Base-by-base conservation (phyloP, 1,140 invertebrate genomes). In the Lepidostoma basale region DNA sequence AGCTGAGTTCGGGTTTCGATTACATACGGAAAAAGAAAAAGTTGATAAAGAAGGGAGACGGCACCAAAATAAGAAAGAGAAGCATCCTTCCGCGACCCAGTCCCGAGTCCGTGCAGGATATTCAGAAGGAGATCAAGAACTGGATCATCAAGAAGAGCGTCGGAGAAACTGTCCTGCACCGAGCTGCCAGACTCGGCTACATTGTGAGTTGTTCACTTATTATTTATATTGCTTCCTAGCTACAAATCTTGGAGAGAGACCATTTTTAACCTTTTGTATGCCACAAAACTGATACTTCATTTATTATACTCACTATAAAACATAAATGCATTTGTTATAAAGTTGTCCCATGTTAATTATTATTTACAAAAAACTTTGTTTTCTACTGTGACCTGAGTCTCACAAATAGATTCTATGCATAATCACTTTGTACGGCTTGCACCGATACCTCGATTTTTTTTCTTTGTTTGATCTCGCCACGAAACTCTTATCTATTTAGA, bases 131-230 rank as follows among this genome's bases (percentile, higher is more conserved):
- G 82, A 92, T 97, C 44, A 92, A 95, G 78, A 88, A 89, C 49
- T 92, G 95, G 89, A 92, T 96, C 62, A 88, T 96, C 45, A 97
- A 96, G 78, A 97, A 97, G 78, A 93, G 94, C 16, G 88, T 96
- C 10, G 96, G 96, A 10, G 95, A 97, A 79, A 96, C 94, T 0
- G 86, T 94, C 68, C 83, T 98, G 44, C 95, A 97, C 77, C 86
- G 94, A 75, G 94, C 95, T 56, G 93, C 95, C 9, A 86, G 94
- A 75, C 86, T 94, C 42, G 94, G 94, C 45, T 92, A 94, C 75
- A 90, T 91, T 77, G 92, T 95, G 83, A 87, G 87, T 62, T 23
- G 26, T 42, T 25, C 16, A 12, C 16, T n/a, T 2, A n/a, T n/a
- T 45, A 8, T 45, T 16, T 49, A n/a, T n/a, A n/a, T n/a, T n/a